Evolutionary conservation across 2,888 invertebrate genomes (phyloP), one percentile per base, ranked within the genome.

Genomic region (Drosophila engyochracea): DNA sequence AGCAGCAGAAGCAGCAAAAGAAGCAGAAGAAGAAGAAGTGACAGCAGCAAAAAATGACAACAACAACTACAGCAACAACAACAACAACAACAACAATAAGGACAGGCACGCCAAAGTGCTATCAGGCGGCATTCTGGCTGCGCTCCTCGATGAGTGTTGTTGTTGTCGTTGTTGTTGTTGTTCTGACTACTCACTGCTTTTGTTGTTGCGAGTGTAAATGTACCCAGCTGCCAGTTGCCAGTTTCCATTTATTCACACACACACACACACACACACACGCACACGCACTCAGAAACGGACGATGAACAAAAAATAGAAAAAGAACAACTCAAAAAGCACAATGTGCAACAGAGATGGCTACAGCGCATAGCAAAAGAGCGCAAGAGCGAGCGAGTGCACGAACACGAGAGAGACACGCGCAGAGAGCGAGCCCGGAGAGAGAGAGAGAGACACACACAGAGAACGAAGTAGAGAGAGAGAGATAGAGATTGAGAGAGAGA

Each of bases 91-190:
- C 37, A 49, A n/a, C 28, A 12, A 33, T 49, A 25, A 41, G 22
- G 22, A 35, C 44, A 44, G 31, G 78, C 79, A 81, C 82, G 74
- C 74, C 66, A 80, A 82, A 66, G 63, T 60, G 79, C 80, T 78
- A 82, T 82, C 80, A 82, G 82, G 67, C 74, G 78, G 78, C 79
- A 64, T 77, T 79, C 58, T 67, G 73, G 64, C 78, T 81, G 66
- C 67, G 61, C 65, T 76, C 62, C 51, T 61, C 65, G 41, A 44
- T 58, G 63, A 37, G 44, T 25, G 37, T 47, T 39, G 25, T 35
- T 58, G 22, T 33, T 58, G 22, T 31, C 19, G 35, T 47, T 37
- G 25, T 33, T 58, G 22, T 35, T 58, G 22, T 31, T 65, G 31
- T 58, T 70, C n/a, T 62, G 57, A 63, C 28, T 69, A 57, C 37